Conservation (phyloP, 2,888 invertebrate genomes). For the Dascillus cervinus region DNA sequence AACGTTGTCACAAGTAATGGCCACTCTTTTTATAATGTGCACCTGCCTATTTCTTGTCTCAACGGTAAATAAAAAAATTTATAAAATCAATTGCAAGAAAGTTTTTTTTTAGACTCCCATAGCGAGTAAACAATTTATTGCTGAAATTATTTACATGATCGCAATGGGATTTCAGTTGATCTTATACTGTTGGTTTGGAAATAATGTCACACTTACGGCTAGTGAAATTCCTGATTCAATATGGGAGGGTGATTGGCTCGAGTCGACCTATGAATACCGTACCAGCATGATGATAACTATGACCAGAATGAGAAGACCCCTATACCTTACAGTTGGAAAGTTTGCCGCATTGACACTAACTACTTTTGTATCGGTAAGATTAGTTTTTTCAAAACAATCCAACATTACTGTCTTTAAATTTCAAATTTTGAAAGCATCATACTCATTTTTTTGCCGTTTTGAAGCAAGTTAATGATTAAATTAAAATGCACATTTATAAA, state of each 20-base stretch:
- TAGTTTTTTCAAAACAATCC: not conserved
- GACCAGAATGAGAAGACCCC: slow-evolving; percentile 29
- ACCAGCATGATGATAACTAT: slow-evolving; percentile 33
- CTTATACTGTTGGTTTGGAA: slow-evolving; percentile 33
- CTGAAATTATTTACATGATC: slow-evolving; percentile 32
- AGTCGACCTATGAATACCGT: slow-evolving; percentile 24
- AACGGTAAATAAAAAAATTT: slow-evolving; percentile 29
- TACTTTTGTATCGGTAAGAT: slow-evolving; percentile 32
- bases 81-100: no score
- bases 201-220: slow-evolving; percentile 33
- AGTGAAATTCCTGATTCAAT: slow-evolving; percentile 28
- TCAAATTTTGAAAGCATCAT: slow-evolving; percentile 29
- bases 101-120: slow-evolving; percentile 27
- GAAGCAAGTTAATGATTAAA: slow-evolving; percentile 19
- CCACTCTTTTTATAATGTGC: slow-evolving; percentile 34
- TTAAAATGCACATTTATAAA: no score
- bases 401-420: slow-evolving; percentile 11
- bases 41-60: slow-evolving; percentile 35
- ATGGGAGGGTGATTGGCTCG: slow-evolving; percentile 33
- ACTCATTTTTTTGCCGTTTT: slow-evolving; percentile 30
- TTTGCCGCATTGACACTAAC: slow-evolving; percentile 33
- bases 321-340: slow-evolving; percentile 34
- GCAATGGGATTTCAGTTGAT: slow-evolving; percentile 33
- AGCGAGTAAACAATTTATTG: slow-evolving; percentile 32
- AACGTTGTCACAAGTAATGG: slow-evolving; percentile 31